Evolutionary conservation across 2,888 invertebrate species (phyloP).

Genomic region (Notodromas monacha): DNA sequence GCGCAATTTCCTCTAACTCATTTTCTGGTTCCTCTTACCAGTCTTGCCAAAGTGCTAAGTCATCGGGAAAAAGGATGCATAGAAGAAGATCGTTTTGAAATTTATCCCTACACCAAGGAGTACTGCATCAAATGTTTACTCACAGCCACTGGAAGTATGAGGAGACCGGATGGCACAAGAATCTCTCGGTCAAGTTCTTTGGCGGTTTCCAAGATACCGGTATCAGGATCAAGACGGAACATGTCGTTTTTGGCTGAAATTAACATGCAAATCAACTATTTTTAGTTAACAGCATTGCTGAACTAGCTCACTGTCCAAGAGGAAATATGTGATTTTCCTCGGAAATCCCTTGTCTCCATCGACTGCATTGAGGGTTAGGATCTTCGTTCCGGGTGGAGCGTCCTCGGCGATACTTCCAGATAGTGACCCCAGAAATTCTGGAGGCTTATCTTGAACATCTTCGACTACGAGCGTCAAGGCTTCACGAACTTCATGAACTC

Average conservation of each 20-base stretch:
- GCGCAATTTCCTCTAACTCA: too few species aligned
- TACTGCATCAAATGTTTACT: too few species aligned
- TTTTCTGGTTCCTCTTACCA: too few species aligned
- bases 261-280: too few species aligned
- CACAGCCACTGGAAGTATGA: constrained; percentile 30
- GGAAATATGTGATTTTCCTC: constrained; percentile 36
- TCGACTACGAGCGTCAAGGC: not conserved
- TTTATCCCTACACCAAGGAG: too few species aligned
- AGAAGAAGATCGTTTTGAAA: too few species aligned
- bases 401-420: not conserved
- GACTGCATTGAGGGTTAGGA: constrained; percentile 30
- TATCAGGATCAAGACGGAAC: constrained; percentile 39
- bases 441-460: not conserved
- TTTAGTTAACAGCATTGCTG: too few species aligned
- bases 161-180: constrained; percentile 29
- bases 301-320: constrained; percentile 15
- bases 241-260: constrained; percentile 49
- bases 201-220: constrained; percentile 47
- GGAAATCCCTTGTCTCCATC: constrained; percentile 58
- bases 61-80: too few species aligned
- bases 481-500: not conserved
- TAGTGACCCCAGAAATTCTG: not conserved
- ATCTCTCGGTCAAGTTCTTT: constrained; percentile 55
- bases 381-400: constrained; percentile 9
- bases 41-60: too few species aligned